Conservation (phyloP, 2,797 vertebrate genomes). For the Steatocranus sp. region DNA sequence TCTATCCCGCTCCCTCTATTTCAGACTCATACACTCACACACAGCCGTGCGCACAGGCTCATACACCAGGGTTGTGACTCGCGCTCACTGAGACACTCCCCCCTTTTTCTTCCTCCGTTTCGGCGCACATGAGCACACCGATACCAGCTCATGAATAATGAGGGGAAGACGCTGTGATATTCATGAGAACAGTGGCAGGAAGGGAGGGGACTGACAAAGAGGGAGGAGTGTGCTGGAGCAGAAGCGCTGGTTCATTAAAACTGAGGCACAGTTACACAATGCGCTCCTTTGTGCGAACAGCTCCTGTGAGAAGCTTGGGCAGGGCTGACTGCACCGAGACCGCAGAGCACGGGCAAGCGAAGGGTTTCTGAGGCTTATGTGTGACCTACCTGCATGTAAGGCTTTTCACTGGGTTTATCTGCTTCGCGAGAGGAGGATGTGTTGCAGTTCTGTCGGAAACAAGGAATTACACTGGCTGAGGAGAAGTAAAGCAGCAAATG, state of each 20-base stretch:
- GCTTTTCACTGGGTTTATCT: not conserved
- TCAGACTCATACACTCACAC: constrained; percentile 27
- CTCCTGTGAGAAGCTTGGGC: constrained; percentile 59
- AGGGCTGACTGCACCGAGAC: constrained; percentile 28
- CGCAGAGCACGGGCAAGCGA: constrained; percentile 42
- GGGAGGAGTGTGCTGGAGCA: constrained; percentile 75
- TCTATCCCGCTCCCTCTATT: constrained; percentile 55
- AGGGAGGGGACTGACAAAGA: constrained; percentile 70
- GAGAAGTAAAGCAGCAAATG: not conserved
- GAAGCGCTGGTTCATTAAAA: constrained; percentile 85
- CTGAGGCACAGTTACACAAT: constrained; percentile 80
- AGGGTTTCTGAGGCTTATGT: not conserved
- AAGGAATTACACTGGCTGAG: not conserved
- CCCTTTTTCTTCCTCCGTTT: constrained; percentile 62
- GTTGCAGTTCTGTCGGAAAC: not conserved
- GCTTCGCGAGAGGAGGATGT: not conserved
- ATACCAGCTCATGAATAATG: constrained; percentile 93
- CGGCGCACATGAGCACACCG: constrained; percentile 87
- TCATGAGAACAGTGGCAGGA: constrained; percentile 81
- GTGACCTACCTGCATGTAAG: not conserved
- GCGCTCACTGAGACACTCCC: constrained; percentile 70
- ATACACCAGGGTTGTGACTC: constrained; percentile 73
- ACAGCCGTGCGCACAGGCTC: constrained; percentile 27
- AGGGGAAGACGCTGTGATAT: constrained; percentile 76
- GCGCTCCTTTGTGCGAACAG: constrained; percentile 82